A percentile compares a stretch with the other conserved stretches of the same genome.
Conservation (phyloP, 1,140 invertebrate species). For the Bombus sibiricus region DNA sequence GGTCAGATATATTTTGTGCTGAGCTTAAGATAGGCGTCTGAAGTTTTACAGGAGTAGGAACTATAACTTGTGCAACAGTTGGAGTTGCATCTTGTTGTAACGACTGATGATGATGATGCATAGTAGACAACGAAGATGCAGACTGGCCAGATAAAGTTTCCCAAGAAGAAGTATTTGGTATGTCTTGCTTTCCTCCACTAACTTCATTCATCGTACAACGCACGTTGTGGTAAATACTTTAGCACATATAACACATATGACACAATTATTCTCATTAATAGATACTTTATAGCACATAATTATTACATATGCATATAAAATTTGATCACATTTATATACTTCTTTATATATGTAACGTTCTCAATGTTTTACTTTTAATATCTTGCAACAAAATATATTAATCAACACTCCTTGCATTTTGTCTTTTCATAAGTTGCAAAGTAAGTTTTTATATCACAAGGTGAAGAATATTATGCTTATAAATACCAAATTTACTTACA, state of each 20-base stretch:
- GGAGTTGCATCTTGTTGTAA: slow-evolving; percentile 76
- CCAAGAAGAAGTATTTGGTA: slow-evolving; percentile 81
- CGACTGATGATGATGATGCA: slow-evolving; percentile 74
- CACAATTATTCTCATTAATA: not conserved
- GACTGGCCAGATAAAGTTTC: slow-evolving; percentile 77
- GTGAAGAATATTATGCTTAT: not conserved
- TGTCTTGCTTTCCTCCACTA: slow-evolving; percentile 81
- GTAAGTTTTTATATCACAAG: not conserved
- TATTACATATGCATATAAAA: not conserved
- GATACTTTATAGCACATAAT: not conserved
- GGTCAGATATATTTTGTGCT: slow-evolving; percentile 72
- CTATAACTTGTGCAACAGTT: slow-evolving; percentile 80
- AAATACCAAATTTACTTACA: not conserved
- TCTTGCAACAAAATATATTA: not conserved
- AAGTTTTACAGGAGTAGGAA: slow-evolving; percentile 83
- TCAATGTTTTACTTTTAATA: not conserved
- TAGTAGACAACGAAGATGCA: slow-evolving; percentile 72
- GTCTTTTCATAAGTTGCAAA: not conserved
- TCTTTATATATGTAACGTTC: not conserved
- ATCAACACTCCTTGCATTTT: not conserved
- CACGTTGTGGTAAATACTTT: slow-evolving; percentile 21
- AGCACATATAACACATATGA: slow-evolving; percentile 5
- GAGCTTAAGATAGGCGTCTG: slow-evolving; percentile 77
- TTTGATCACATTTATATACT: not conserved
- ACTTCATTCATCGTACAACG: slow-evolving; percentile 81